Conservation (phyloP, 2,888 invertebrate genomes). For the Sarcophaga rosellei region DNA sequence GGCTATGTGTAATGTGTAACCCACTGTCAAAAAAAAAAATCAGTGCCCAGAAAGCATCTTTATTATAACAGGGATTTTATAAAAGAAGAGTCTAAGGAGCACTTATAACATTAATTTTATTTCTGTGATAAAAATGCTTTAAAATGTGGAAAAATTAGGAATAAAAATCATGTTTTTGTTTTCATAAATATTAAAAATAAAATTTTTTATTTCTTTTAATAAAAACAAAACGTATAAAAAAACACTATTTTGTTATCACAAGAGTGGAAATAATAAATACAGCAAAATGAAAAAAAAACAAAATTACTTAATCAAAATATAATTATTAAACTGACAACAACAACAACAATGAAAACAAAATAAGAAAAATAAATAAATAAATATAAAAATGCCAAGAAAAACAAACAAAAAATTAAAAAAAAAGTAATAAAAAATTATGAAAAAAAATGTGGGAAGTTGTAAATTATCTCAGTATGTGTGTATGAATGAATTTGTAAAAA, state of each 20-base stretch:
- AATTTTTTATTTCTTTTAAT: neutral
- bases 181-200: no score
- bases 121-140: no score
- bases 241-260: slow-evolving; percentile 37
- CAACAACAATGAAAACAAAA: neutral
- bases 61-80: no score
- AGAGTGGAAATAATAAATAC: slow-evolving; percentile 4
- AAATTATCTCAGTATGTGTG: slow-evolving; percentile 6
- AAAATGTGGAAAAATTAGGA: no score
- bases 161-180: no score
- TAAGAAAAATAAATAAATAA: neutral
- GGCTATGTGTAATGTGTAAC: no score
- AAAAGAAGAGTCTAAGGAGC: no score
- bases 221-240: slow-evolving; percentile 38
- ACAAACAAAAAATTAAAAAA: neutral
- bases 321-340: slow-evolving; percentile 31
- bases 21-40: no score
- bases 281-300: slow-evolving; percentile 2
- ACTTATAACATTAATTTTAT: no score
- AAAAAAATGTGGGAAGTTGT: slow-evolving; percentile 39
- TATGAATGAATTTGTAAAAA: slow-evolving; percentile 38
- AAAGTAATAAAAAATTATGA: neutral
- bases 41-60: no score
- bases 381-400: neutral
- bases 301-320: slow-evolving; percentile 19